Base-by-base conservation (phyloP, 1,140 invertebrate species). In the Oryctes rhinoceros region DNA sequence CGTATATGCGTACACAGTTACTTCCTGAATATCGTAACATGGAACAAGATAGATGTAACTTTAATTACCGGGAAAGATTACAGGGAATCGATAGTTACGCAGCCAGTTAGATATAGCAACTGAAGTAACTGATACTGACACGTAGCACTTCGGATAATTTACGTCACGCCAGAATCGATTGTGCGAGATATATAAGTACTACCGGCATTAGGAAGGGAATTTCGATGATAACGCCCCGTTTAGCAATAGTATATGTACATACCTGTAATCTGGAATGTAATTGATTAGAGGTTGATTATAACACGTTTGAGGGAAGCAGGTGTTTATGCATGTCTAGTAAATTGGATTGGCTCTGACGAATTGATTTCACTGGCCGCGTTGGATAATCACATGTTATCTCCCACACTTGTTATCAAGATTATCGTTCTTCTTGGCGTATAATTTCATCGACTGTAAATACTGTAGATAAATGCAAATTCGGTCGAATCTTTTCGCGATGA, bases 1-100 rank as follows among this genome's bases (percentile, higher is more conserved):
- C 2, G 24, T 59, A 59, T 59, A n/a, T 59, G 18, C 0, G 15
- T 59, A 59, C n/a, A 6, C n/a, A 53, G 11, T 18, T 59, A 59
- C n/a, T 59, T 18, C 18, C 15, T 59, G 53, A 59, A 59, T 59
- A 18, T 3, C 53, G 18, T 59, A 59, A n/a, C 53, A 6, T 18
- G 15, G 15, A 18, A n/a, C 53, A 59, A 18, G 15, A 59, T 44
- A 44, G 3, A 10, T 10, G 13, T 7, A 59, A 18, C 53, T 59
- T 59, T 59, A 59, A 59, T 59, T 59, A 59, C 18, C 53, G 18
- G 53, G 53, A 59, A 59, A 59, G 53, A 59, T 59, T 59, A 59
- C 6, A 59, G 53, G 1, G 53, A 18, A 59, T 59, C 53, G 53
- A 59, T 59, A 59, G 6, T 18, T 59, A 18, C 18, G 7, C 18